Evolutionary conservation across 64 coral and sea anemone genomes (phyloP).

Genomic region (Pocillopora damicornis): DNA sequence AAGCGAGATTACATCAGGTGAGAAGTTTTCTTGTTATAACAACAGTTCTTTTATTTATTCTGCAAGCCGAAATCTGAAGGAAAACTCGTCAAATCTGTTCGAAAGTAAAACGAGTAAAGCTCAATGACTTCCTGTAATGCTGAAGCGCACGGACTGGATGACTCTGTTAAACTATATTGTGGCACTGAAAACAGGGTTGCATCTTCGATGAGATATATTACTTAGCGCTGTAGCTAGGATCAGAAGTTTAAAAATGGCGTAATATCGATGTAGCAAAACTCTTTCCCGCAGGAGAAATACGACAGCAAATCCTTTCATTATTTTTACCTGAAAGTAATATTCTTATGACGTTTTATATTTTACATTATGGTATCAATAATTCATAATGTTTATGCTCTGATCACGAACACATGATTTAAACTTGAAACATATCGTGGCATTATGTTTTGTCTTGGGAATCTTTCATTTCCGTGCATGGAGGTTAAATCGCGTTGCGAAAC

Average conservation of each 20-base stretch:
- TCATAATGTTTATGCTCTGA: not conserved
- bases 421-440: not conserved
- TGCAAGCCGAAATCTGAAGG: too few relatives aligned
- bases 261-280: not conserved
- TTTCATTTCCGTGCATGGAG: not conserved
- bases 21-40: not conserved
- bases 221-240: too few relatives aligned
- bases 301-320: not conserved
- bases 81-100: too few relatives aligned
- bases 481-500: not conserved
- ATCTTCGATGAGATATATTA: too few relatives aligned
- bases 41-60: not conserved
- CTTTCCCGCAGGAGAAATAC: not conserved
- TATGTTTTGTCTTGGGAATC: not conserved
- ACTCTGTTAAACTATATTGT: too few relatives aligned
- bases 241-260: too few relatives aligned
- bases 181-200: too few relatives aligned
- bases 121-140: too few relatives aligned
- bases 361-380: not conserved
- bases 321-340: not conserved
- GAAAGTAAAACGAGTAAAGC: too few relatives aligned
- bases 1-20: slow-evolving; percentile 86
- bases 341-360: not conserved
- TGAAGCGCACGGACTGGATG: too few relatives aligned
- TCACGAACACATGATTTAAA: not conserved